Conservation (phyloP, 2,797 vertebrate genomes). For the Bovichtus variegatus region DNA sequence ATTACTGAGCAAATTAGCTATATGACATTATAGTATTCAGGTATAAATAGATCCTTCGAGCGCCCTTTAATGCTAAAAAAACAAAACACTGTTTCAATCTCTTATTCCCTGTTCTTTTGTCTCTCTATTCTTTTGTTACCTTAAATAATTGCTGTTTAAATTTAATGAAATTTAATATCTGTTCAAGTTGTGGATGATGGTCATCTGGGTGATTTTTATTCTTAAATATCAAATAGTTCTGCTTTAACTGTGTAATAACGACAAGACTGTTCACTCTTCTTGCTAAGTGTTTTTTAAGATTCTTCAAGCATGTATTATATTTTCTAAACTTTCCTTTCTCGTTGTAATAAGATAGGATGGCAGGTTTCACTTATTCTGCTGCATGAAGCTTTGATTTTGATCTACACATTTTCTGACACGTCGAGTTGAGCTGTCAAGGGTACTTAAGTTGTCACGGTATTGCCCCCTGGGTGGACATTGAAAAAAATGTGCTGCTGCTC, state of each 20-base stretch:
- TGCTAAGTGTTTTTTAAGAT: not conserved
- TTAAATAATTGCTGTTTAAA: not conserved
- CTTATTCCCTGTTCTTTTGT: not conserved
- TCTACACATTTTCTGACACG: conserved; percentile 41
- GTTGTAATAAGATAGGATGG: not conserved
- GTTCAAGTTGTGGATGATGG: not conserved
- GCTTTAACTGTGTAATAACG: not conserved
- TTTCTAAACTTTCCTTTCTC: not conserved
- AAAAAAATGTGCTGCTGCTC: conserved; percentile 50
- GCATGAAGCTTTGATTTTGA: conserved; percentile 43
- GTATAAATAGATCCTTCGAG: not conserved
- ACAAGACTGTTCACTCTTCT: not conserved
- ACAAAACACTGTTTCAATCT: not conserved
- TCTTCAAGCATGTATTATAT: not conserved
- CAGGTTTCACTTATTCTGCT: conserved; percentile 25
- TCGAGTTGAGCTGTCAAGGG: conserved; percentile 47
- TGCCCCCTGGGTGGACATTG: conserved; percentile 31
- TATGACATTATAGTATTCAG: not conserved
- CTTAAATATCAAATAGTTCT: not conserved
- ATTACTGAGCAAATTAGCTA: not conserved
- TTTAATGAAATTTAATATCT: not conserved
- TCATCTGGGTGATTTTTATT: not conserved
- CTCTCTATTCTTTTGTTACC: not conserved
- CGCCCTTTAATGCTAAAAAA: not conserved
- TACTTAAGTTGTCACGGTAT: conserved; percentile 37